Evolutionary conservation across 1,140 invertebrate species (phyloP), one percentile per base, ranked within the genome.

Genomic region (Ceratosolen fusciceps): DNA sequence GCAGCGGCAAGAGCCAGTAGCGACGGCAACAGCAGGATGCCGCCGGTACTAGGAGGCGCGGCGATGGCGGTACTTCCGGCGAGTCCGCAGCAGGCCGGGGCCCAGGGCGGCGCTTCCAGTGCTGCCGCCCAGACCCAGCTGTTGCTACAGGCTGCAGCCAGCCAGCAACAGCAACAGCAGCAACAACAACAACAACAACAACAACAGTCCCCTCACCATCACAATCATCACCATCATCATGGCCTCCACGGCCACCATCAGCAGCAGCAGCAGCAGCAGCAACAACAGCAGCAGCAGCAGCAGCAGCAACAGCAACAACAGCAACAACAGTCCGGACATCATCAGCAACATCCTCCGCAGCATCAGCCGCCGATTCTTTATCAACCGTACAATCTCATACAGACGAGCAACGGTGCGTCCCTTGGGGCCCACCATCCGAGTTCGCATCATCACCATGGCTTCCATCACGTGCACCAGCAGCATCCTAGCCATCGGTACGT

Each of bases 21-120:
- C 68, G 43, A 26, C 65, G 31, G 37, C 19, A 1, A 14, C 5
- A 8, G 34, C 49, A 54, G 0, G 75, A 90, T 90, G 89, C 88
- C 89, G 87, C 89, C 89, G 84, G 89, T 90, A 84, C 81, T 90
- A 90, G 89, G 89, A 86, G 89, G 87, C 77, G 88, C 88, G 82
- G 85, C 89, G 85, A 90, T 90, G 89, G 89, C 89, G 87, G 89
- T 90, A 80, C 89, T 90, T 88, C 89, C 89, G 87, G 89, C 89
- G 83, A 90, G 88, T 84, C 89, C 89, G 87, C 88, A 90, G 83
- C 89, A 88, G 85, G 89, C 88, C 84, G 88, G 89, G 7, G 72
- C 71, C 80, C 88, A 90, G 85, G 87, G 87, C 58, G 67, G 62
- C 26, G 79, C 74, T 60, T 74, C 81, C 19, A 81, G 82, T 68